These are phyloP conservation scores for Mesaphorura yosii DNA, from an alignment of 1,140 invertebrate species.

Conservation along the genomic window DNA sequence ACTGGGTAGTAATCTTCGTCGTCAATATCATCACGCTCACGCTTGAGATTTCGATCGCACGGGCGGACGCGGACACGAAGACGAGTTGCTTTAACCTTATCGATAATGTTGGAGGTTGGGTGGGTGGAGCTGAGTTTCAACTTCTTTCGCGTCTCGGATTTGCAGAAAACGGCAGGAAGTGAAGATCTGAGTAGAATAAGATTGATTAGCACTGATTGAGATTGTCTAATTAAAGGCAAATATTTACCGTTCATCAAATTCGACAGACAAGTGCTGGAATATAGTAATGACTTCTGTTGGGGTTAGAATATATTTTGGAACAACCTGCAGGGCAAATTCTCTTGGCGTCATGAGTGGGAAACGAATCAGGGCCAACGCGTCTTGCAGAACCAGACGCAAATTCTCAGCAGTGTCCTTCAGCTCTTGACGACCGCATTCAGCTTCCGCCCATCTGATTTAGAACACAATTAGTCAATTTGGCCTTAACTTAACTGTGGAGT, in stretches of 20 bases:
- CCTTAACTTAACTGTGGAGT: no score
- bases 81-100: slow-evolving; percentile 5
- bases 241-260: slow-evolving; percentile 9
- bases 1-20: no score
- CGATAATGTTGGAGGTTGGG: neutral
- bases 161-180: slow-evolving; percentile 7
- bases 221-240: no score
- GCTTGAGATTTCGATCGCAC: no score
- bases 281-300: slow-evolving; percentile 69
- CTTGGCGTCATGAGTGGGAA: slow-evolving; percentile 79
- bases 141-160: slow-evolving; percentile 5
- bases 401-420: slow-evolving; percentile 56
- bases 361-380: slow-evolving; percentile 58
- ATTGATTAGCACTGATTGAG: neutral
- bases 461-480: no score
- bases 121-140: neutral
- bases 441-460: slow-evolving; percentile 65
- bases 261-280: slow-evolving; percentile 45
- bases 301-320: slow-evolving; percentile 60
- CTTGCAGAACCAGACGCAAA: slow-evolving; percentile 54
- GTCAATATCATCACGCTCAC: no score
- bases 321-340: slow-evolving; percentile 71
- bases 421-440: slow-evolving; percentile 57
- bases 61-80: slow-evolving; percentile 7
- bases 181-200: neutral